A percentile compares a stretch with the other conserved stretches of the same genome.
phyloP scores from a whole-genome alignment of 2,797 vertebrate genomes.

The Lacerta agilis region DNA sequence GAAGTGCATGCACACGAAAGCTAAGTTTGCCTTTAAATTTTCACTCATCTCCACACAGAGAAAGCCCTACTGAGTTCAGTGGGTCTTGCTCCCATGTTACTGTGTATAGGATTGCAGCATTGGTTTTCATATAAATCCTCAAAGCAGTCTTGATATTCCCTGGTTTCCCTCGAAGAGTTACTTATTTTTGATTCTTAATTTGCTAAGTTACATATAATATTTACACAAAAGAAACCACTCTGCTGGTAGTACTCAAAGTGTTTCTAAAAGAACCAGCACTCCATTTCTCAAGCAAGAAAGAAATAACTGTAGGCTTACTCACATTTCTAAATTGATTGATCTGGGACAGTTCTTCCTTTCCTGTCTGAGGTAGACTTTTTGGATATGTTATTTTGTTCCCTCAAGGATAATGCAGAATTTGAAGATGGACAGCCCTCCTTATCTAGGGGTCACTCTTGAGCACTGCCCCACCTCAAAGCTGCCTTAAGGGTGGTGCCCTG shows the following conservation, averaged over 20 bases:
- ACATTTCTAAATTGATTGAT: background rate
- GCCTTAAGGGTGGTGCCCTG: background rate
- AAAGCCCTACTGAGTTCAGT: no score
- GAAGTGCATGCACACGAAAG: no score
- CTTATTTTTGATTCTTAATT: background rate
- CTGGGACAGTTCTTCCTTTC: background rate
- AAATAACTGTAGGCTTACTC: background rate
- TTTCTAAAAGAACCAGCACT: background rate
- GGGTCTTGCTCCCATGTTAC: background rate
- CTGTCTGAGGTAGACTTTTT: constrained; percentile 14
- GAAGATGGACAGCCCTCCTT: background rate
- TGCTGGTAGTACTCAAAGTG: constrained; percentile 39
- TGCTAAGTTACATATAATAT: background rate
- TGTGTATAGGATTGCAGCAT: background rate
- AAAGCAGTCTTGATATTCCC: background rate
- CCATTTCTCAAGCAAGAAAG: background rate
- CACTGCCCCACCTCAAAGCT: background rate
- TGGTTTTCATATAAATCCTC: background rate
- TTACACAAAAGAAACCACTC: background rate
- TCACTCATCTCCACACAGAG: no score
- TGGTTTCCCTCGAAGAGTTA: rapidly evolving
- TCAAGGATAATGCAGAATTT: constrained; percentile 6
- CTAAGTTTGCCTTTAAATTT: no score
- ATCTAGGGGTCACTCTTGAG: background rate
- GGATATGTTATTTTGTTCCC: constrained; percentile 8